These are phyloP conservation scores for Patella caerulea DNA, from an alignment of 2,888 invertebrate genomes.

Conservation along the genomic window DNA sequence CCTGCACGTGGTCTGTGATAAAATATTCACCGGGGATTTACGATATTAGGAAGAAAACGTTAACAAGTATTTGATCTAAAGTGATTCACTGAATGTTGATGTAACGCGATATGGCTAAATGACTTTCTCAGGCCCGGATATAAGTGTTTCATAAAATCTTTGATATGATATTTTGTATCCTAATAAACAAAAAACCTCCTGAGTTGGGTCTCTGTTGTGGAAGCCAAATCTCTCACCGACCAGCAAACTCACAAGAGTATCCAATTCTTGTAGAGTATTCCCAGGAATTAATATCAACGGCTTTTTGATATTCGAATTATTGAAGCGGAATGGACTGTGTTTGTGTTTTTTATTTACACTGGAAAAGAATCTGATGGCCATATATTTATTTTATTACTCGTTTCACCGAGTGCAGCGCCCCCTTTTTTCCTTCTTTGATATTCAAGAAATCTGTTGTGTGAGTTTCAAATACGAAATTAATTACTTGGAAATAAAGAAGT, in stretches of 20 bases:
- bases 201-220: too few relatives aligned
- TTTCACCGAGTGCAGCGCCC: too few relatives aligned
- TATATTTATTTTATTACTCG: not conserved
- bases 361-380: not conserved
- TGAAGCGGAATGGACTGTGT: not conserved
- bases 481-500: too few relatives aligned
- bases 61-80: not conserved
- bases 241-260: not conserved
- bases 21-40: not conserved
- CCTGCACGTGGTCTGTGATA: slow-evolving; percentile 4
- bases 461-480: too few relatives aligned
- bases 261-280: not conserved
- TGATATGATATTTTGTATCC: slow-evolving; percentile 12
- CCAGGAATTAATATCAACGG: not conserved
- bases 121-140: not conserved
- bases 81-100: not conserved
- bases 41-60: not conserved
- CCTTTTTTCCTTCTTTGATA: too few relatives aligned
- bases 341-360: not conserved
- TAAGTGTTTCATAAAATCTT: not conserved
- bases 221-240: not conserved
- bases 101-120: not conserved
- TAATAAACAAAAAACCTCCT: not conserved
- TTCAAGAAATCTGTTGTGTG: too few relatives aligned
- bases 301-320: not conserved